Percentiles rank a stretch among this genome's conserved stretches.
phyloP scores from a whole-genome alignment of 2,888 invertebrate genomes.

The Eristalis tenax region DNA sequence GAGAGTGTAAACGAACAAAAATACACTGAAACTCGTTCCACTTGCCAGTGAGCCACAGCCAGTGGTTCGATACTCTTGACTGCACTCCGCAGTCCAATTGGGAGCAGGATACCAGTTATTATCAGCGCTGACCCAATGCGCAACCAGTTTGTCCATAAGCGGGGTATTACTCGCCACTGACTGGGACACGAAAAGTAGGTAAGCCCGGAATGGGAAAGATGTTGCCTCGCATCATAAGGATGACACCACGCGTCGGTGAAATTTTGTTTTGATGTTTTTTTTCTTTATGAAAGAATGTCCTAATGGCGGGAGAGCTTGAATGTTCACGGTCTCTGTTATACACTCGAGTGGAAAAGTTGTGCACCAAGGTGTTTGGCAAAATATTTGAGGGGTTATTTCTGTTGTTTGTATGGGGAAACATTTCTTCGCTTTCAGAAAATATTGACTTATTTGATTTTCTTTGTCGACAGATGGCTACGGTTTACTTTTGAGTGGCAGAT shows the following conservation, averaged over 20 bases:
- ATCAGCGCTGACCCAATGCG: conserved; percentile 52
- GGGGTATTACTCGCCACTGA: background rate
- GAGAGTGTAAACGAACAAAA: background rate
- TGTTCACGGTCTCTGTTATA: background rate
- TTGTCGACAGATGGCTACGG: no score
- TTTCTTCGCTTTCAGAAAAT: no score
- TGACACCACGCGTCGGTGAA: conserved; percentile 40
- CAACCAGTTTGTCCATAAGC: conserved; percentile 61
- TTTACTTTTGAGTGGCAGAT: no score
- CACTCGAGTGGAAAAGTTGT: background rate
- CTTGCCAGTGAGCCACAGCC: background rate
- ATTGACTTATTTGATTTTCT: no score
- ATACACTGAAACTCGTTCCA: background rate
- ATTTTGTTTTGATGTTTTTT: background rate
- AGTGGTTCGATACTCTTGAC: background rate
- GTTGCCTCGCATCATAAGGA: conserved; percentile 31
- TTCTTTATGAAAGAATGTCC: conserved; percentile 18
- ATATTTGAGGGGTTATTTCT: no score
- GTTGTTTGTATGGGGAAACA: no score
- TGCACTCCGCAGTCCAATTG: background rate
- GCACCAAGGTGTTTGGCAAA: background rate
- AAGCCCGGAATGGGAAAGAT: conserved; percentile 13
- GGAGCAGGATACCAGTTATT: conserved; percentile 49
- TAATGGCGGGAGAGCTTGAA: conserved; percentile 15
- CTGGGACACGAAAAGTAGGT: conserved; percentile 40